These are phyloP conservation scores for Sylvietta virens DNA, from an alignment of 2,113 vertebrate genomes.

Conservation along the genomic window DNA sequence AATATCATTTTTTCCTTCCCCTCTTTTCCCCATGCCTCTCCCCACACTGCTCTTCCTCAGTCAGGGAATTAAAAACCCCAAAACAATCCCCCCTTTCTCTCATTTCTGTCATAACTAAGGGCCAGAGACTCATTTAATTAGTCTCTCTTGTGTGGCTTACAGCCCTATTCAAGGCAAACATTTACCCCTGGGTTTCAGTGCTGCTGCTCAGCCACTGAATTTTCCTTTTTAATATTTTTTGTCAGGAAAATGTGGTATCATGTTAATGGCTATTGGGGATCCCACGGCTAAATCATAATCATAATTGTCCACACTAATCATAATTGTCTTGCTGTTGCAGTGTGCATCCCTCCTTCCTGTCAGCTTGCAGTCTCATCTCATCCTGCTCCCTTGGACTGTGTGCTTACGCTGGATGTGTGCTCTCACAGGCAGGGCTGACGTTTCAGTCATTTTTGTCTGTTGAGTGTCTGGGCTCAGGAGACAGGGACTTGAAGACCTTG, in stretches of 20 bases:
- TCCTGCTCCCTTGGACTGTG: not conserved
- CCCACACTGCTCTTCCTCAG: not conserved
- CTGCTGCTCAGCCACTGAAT: not conserved
- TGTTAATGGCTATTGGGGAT: constrained; percentile 26
- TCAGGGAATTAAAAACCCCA: not conserved
- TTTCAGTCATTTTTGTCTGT: not conserved
- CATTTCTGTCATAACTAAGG: not conserved
- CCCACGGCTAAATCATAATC: constrained; percentile 33
- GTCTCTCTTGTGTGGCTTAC: not conserved
- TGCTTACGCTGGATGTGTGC: fast-evolving
- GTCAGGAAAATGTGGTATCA: constrained; percentile 5
- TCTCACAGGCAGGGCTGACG: not conserved
- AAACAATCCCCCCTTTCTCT: not conserved
- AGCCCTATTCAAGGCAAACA: not conserved
- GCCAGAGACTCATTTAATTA: not conserved
- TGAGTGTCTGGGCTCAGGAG: not conserved
- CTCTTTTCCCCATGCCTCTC: not conserved
- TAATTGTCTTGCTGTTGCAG: constrained; percentile 23
- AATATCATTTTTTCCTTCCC: not conserved
- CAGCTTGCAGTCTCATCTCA: not conserved
- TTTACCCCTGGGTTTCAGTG: not conserved
- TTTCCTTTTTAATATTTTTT: not conserved
- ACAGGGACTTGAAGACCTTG: not conserved
- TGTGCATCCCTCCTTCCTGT: not conserved
- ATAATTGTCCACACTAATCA: constrained; percentile 40